Evolutionary conservation across 1,140 invertebrate species (phyloP).

Genomic region (Cotesia vestalis): DNA sequence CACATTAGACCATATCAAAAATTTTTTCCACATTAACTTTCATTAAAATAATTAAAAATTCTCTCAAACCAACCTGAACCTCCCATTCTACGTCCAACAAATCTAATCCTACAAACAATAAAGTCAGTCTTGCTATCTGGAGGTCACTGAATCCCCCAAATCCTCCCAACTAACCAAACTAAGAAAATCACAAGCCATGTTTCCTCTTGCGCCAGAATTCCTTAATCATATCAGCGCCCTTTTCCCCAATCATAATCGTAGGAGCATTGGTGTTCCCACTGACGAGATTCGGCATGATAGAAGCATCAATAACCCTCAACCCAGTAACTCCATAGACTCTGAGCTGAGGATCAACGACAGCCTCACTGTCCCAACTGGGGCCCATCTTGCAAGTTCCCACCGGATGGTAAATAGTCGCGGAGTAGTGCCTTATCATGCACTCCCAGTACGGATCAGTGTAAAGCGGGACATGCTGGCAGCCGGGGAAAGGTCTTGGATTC

Average conservation of each 20-base stretch:
- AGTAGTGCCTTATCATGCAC: conserved; percentile 84
- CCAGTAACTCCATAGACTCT: conserved; percentile 82
- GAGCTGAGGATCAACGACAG: conserved; percentile 87
- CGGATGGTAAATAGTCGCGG: conserved; percentile 86
- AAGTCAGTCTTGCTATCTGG: conserved; percentile 8
- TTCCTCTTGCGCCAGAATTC: conserved; percentile 75
- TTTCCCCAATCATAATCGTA: conserved; percentile 86
- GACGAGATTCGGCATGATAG: conserved; percentile 84
- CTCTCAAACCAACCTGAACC: too few species aligned
- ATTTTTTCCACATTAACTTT: too few species aligned
- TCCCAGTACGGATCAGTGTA: conserved; percentile 82
- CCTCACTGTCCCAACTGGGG: conserved; percentile 80
- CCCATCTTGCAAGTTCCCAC: conserved; percentile 95
- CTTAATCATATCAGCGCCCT: conserved; percentile 84
- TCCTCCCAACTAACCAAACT: not conserved
- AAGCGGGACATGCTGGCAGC: conserved; percentile 72
- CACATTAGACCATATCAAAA: too few species aligned
- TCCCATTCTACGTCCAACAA: too few species aligned
- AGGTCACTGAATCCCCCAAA: not conserved
- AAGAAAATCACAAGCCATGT: not conserved
- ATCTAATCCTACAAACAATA: not conserved
- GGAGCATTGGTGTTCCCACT: conserved; percentile 88
- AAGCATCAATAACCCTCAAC: conserved; percentile 85
- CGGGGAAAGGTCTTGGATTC: conserved; percentile 75
- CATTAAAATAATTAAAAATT: too few species aligned